These are phyloP conservation scores for Bergia sp. DNA, from an alignment of 92 coral and sea anemone genomes.

Conservation along the genomic window DNA sequence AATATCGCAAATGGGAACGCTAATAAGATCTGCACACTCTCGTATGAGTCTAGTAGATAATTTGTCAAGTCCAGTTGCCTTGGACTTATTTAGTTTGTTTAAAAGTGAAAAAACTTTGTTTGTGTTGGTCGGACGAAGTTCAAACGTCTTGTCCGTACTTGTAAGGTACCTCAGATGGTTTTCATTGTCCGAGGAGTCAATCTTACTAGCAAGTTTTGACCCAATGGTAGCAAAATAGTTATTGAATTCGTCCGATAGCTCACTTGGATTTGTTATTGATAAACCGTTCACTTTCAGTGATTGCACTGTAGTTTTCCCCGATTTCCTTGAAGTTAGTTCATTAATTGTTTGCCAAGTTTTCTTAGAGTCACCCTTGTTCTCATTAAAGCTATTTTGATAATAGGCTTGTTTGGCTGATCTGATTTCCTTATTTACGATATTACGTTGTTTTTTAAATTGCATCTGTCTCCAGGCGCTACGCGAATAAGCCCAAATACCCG, in stretches of 20 bases:
- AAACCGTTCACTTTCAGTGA: conserved; percentile 45
- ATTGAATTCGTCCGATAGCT: conserved; percentile 40
- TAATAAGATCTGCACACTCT: conserved; percentile 43
- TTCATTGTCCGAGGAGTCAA: conserved; percentile 24
- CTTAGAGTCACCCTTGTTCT: conserved; percentile 42
- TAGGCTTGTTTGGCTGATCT: conserved; percentile 47
- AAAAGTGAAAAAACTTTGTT: neutral
- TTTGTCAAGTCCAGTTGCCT: conserved; percentile 49
- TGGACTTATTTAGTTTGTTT: conserved; percentile 38
- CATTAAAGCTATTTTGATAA: conserved; percentile 38
- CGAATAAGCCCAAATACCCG: too few relatives aligned
- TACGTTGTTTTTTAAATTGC: conserved; percentile 43
- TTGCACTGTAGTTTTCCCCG: neutral
- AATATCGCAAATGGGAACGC: conserved; percentile 22
- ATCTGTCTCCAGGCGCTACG: too few relatives aligned
- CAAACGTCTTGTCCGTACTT: conserved; percentile 27
- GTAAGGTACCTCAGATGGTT: conserved; percentile 33
- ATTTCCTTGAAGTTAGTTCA: conserved; percentile 45
- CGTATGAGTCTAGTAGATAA: conserved; percentile 37
- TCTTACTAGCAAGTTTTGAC: conserved; percentile 39
- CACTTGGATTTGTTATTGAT: conserved; percentile 33
- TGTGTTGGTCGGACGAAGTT: conserved; percentile 3
- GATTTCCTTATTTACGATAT: conserved; percentile 43
- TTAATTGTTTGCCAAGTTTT: conserved; percentile 60
- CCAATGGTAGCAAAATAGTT: conserved; percentile 15